Percentiles rank a stretch among this genome's conserved stretches.
Conservation (phyloP, 2,888 invertebrate genomes). For the Apoderus coryli region DNA sequence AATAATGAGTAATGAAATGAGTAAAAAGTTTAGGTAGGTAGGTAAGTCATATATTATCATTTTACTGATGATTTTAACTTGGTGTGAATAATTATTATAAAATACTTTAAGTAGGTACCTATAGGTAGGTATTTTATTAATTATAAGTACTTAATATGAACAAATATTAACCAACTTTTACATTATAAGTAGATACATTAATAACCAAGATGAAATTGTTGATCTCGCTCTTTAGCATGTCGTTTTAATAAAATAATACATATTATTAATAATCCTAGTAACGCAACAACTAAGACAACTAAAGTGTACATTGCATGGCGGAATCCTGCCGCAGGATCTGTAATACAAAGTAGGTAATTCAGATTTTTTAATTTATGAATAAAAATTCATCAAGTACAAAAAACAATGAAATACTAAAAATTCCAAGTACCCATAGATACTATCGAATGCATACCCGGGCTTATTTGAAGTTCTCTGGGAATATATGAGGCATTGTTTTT, state of each 20-base stretch:
- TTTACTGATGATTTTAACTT: too few species aligned
- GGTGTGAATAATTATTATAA: too few species aligned
- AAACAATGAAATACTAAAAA: neutral
- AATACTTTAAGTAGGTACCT: too few species aligned
- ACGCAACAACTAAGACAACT: conserved; percentile 38
- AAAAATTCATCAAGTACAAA: conserved; percentile 6
- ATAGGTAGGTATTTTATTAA: too few species aligned
- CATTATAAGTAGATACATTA: conserved; percentile 9
- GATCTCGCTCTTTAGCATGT: conserved; percentile 28
- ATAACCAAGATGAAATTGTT: conserved; percentile 23
- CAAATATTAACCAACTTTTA: too few species aligned
- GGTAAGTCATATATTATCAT: too few species aligned
- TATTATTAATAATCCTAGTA: conserved; percentile 36
- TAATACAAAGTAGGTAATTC: too few species aligned
- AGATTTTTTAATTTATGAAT: too few species aligned
- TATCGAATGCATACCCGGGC: conserved; percentile 22
- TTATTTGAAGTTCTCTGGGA: conserved; percentile 24
- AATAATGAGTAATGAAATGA: too few species aligned
- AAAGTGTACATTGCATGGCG: conserved; percentile 47
- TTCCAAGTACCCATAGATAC: neutral
- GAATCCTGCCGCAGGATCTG: conserved; percentile 34
- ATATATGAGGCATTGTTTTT: conserved; percentile 19
- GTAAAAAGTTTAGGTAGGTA: too few species aligned
- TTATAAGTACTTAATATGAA: too few species aligned
- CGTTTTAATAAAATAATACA: conserved; percentile 38